Evolutionary conservation across 2,888 invertebrate species (phyloP).

Genomic region (Atherix ibis): DNA sequence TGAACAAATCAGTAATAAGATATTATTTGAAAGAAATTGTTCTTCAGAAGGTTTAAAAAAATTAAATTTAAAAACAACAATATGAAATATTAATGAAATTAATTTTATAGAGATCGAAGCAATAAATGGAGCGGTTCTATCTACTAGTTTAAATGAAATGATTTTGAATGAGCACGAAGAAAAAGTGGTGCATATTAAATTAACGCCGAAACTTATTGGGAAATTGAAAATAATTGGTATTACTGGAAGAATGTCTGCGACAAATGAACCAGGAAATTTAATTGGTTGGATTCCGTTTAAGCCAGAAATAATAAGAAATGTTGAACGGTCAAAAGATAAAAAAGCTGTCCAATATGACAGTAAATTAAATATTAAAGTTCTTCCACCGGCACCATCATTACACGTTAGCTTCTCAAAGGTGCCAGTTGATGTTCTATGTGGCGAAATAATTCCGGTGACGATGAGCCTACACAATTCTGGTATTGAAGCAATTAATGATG

Average conservation of each 20-base stretch:
- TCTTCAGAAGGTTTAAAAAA: constrained; percentile 11
- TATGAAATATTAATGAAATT: too few relatives aligned
- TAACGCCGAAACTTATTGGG: constrained; percentile 61
- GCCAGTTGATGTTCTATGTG: constrained; percentile 48
- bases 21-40: constrained; percentile 25
- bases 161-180: constrained; percentile 31
- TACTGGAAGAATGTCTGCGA: constrained; percentile 32
- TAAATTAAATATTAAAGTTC: constrained; percentile 56
- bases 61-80: constrained; percentile 2
- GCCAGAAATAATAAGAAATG: constrained; percentile 22
- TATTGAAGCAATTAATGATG: constrained; percentile 40
- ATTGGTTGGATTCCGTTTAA: constrained; percentile 28
- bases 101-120: too few relatives aligned
- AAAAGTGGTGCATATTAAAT: constrained; percentile 48
- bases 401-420: constrained; percentile 53
- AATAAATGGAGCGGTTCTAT: too few relatives aligned
- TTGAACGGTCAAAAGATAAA: constrained; percentile 14
- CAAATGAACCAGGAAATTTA: constrained; percentile 24
- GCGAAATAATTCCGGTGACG: constrained; percentile 49
- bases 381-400: constrained; percentile 66
- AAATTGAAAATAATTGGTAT: constrained; percentile 58
- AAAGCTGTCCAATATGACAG: constrained; percentile 36
- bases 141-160: constrained; percentile 20
- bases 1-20: constrained; percentile 31
- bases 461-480: constrained; percentile 50